Conservation (phyloP, 2,888 invertebrate genomes). For the Caenorhabditis sp. region DNA sequence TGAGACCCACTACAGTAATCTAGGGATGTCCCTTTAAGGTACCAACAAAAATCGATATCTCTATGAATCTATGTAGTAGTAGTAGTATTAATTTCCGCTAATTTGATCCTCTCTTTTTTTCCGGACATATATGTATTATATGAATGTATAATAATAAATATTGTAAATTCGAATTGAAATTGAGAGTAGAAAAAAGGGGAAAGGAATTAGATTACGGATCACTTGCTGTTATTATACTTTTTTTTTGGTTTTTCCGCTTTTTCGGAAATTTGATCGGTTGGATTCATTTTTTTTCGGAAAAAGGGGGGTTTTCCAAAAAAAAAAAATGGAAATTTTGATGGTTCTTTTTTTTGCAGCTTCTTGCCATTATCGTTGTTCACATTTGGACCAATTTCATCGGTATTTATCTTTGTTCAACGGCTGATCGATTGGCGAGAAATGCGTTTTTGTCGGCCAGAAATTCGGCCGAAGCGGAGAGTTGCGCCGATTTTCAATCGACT, state of each 20-base stretch:
- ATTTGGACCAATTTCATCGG: constrained; percentile 67
- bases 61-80: no score
- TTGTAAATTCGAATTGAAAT: neutral
- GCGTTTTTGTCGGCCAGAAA: constrained; percentile 54
- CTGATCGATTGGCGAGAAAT: constrained; percentile 56
- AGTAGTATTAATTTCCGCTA: no score
- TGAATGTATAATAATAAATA: no score
- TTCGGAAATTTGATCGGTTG: neutral
- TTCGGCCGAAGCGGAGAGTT: constrained; percentile 51
- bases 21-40: no score
- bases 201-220: neutral
- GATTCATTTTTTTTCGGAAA: no score
- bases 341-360: constrained; percentile 51
- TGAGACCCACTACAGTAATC: no score
- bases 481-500: constrained; percentile 49
- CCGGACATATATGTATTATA: no score
- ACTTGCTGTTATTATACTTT: neutral
- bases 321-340: neutral
- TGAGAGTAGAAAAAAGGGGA: neutral
- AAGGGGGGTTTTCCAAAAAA: no score
- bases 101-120: no score
- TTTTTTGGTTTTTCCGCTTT: neutral
- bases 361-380: constrained; percentile 65
- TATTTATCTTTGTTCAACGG: constrained; percentile 59
- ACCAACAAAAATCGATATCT: no score